phyloP scores from a whole-genome alignment of 2,113 vertebrate species.

The Nycticorax nycticorax region DNA sequence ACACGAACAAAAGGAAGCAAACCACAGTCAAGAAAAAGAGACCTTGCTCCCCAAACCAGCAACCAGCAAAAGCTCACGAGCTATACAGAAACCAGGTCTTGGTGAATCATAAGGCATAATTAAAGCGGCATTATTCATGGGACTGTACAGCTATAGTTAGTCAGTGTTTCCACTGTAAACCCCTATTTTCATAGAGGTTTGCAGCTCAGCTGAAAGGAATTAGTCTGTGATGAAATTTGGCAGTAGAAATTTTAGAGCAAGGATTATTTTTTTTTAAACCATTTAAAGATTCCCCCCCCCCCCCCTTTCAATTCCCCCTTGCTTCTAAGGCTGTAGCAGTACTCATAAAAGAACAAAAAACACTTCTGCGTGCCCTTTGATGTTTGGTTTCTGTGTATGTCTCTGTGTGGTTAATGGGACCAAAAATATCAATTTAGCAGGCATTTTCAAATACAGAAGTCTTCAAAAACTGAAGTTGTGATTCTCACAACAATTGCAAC shows the following conservation, averaged over 20 bases:
- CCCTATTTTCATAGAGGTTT: constrained; percentile 40
- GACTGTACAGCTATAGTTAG: constrained; percentile 51
- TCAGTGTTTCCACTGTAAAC: constrained; percentile 65
- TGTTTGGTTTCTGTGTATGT: neutral
- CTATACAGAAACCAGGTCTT: neutral
- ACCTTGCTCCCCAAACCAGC: constrained; percentile 18
- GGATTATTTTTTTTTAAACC: neutral
- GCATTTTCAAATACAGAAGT: neutral
- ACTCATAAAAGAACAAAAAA: neutral
- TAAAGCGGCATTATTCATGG: constrained; percentile 3
- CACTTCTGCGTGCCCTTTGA: neutral
- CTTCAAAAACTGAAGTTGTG: neutral
- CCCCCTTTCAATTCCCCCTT: neutral
- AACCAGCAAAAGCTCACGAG: neutral
- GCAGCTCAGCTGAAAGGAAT: constrained; percentile 62
- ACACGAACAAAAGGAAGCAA: constrained; percentile 41
- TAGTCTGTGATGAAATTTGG: constrained; percentile 40
- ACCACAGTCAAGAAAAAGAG: constrained; percentile 25
- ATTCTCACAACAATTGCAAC: neutral
- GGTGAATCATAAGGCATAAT: constrained; percentile 47
- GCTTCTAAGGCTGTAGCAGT: neutral
- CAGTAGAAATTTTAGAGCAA: neutral
- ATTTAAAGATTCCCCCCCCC: neutral
- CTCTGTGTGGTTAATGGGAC: neutral
- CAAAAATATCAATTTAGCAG: neutral